Percentiles rank a stretch among this genome's conserved stretches.
Evolutionary conservation across 2,888 invertebrate genomes (phyloP).

Genomic region (Orchesella flavescens): DNA sequence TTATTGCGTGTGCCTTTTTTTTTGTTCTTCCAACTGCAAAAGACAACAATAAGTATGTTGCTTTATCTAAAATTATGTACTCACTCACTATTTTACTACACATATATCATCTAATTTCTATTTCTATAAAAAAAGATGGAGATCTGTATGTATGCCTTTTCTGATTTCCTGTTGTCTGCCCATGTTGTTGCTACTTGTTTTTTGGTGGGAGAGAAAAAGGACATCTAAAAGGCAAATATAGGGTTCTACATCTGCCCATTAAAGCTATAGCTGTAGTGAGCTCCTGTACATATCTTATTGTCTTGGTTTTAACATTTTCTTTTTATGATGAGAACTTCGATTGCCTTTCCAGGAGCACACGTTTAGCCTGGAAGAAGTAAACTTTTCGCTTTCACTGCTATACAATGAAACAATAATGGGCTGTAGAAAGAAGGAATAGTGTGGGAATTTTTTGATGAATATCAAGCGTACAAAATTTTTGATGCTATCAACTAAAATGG

Average conservation of each 20-base stretch:
- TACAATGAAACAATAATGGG: background rate
- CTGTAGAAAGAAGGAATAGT: background rate
- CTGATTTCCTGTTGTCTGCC: conserved; percentile 30
- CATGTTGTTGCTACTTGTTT: conserved; percentile 33
- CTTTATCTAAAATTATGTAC: conserved; percentile 1
- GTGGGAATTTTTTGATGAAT: background rate
- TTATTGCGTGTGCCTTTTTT: background rate
- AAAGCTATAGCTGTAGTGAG: background rate
- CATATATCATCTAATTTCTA: background rate
- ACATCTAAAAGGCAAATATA: conserved; percentile 57
- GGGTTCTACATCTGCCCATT: background rate
- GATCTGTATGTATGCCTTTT: background rate
- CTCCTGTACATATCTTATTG: background rate
- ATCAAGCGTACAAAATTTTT: too few species aligned
- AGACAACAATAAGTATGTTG: background rate
- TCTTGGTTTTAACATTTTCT: background rate
- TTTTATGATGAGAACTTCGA: conserved; percentile 7
- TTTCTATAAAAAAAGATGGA: background rate
- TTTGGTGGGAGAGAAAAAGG: conserved; percentile 18
- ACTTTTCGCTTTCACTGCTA: background rate
- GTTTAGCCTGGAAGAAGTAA: background rate
- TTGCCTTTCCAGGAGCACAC: background rate
- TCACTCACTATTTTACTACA: conserved; percentile 4
- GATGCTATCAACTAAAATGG: background rate
- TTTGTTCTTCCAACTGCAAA: background rate